Evolutionary conservation across 2,113 vertebrate species (phyloP), one percentile per base, ranked within the genome.

Genomic region (Ellobius talpinus): DNA sequence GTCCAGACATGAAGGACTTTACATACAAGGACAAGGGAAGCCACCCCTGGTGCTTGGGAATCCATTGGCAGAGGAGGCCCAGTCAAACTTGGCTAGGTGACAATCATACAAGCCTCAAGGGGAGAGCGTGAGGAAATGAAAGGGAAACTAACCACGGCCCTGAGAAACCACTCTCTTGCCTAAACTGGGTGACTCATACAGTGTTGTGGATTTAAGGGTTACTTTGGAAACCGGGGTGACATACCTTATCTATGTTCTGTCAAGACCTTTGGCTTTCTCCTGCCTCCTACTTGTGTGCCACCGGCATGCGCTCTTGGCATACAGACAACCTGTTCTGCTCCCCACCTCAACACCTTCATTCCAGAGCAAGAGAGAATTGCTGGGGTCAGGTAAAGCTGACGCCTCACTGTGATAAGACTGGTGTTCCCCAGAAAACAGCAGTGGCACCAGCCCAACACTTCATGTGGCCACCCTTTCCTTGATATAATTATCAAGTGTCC

Each of bases 81-180:
- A 65, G 90, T 78, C 82, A 84, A 95, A 89, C 4, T 87, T 89
- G 85, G 63, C 90, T 63, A 45, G n/a, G 89, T 47, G 58, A 89
- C n/a, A 93, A 90, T 31, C 55, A 85, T 65, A 74, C 10, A 87
- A 42, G 82, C 47, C 77, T 81, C 19, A 91, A 77, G 78, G 58
- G 72, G 21, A 91, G 89, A 87, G 19, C 93, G 7, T 45, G 7
- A 45, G 90, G 94, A 97, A 66, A 87, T 24, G 47, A 93, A 98
- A 97, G 89, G 87, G 86, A 97, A 97, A 96, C 86, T 65, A 23
- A 95, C 8, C 70, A 79, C 29, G 2, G 31, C 9, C 1, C 17
- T 33, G 14, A 92, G 85, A 96, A 97, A 96, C 55, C 47, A 31
- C 4, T 21, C 21, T 12, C 9, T 81, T 26, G 1, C 21, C n/a